A percentile compares a stretch with the other conserved stretches of the same genome.
phyloP scores from a whole-genome alignment of 2,113 vertebrate species.

The Rhegmatorhina hoffmannsi region DNA sequence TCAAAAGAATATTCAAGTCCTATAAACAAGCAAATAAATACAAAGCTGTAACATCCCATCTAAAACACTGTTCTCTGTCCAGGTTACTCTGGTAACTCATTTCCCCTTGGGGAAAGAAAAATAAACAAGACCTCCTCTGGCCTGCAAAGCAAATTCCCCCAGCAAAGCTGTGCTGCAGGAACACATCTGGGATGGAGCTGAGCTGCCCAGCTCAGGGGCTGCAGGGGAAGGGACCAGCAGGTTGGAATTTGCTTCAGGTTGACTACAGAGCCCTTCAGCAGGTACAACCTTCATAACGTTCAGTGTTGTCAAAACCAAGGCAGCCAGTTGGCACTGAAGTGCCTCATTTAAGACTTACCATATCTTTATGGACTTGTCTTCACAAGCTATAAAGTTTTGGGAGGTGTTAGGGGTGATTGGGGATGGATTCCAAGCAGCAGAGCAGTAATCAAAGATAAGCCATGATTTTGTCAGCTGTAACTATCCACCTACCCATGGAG shows the following conservation, averaged over 20 bases:
- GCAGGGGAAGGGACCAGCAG: neutral
- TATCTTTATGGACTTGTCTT: neutral
- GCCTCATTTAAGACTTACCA: accelerated
- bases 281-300: neutral
- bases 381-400: neutral
- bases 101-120: neutral
- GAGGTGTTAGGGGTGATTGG: neutral
- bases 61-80: neutral
- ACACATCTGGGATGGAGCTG: accelerated
- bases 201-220: neutral
- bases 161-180: neutral
- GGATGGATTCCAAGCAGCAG: neutral
- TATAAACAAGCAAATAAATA: neutral
- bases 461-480: neutral
- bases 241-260: neutral
- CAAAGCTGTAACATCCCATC: neutral
- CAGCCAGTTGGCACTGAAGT: neutral
- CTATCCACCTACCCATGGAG: accelerated
- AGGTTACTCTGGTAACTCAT: neutral
- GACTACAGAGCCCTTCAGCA: neutral
- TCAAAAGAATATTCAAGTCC: neutral
- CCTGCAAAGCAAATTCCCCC: neutral
- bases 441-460: accelerated
- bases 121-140: neutral
- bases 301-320: neutral